phyloP scores from a whole-genome alignment of 1,140 invertebrate genomes.

The Drosophila nannoptera region DNA sequence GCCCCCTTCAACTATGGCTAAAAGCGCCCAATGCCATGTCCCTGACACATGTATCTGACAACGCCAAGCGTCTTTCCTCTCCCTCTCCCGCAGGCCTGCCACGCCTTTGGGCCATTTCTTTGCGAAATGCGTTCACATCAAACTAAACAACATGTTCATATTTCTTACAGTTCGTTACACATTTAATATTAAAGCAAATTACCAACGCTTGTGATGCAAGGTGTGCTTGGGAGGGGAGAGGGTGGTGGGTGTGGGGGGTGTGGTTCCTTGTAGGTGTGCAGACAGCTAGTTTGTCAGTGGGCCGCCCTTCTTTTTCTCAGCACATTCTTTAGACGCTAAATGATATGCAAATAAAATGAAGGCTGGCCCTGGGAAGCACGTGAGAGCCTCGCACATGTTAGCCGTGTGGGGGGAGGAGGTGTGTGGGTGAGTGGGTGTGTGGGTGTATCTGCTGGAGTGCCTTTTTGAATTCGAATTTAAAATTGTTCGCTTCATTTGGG shows the following conservation, averaged over 20 bases:
- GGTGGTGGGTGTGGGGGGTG: conserved; percentile 1
- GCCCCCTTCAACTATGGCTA: conserved; percentile 13
- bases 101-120: conserved; percentile 7
- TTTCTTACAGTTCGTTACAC: conserved; percentile 74
- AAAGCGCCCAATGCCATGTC: conserved; percentile 50
- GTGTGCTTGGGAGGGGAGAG: conserved; percentile 11
- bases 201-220: conserved; percentile 44
- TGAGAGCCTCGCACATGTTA: conserved; percentile 19
- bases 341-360: conserved; percentile 74
- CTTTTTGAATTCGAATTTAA: conserved; percentile 73
- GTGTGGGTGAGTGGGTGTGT: not conserved
- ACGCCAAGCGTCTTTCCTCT: not conserved
- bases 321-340: conserved; percentile 61
- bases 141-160: conserved; percentile 73
- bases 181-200: conserved; percentile 78
- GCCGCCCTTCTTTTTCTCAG: conserved; percentile 27
- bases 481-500: conserved; percentile 68
- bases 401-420: too few species aligned
- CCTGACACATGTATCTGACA: conserved; percentile 2
- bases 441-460: conserved; percentile 19
- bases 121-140: conserved; percentile 67
- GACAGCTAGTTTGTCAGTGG: conserved; percentile 60
- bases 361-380: conserved; percentile 38
- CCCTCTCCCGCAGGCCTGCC: not conserved
- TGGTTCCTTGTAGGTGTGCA: conserved; percentile 10